Evolutionary conservation across 2,113 vertebrate species (phyloP).

Genomic region (Cepphus grylle): DNA sequence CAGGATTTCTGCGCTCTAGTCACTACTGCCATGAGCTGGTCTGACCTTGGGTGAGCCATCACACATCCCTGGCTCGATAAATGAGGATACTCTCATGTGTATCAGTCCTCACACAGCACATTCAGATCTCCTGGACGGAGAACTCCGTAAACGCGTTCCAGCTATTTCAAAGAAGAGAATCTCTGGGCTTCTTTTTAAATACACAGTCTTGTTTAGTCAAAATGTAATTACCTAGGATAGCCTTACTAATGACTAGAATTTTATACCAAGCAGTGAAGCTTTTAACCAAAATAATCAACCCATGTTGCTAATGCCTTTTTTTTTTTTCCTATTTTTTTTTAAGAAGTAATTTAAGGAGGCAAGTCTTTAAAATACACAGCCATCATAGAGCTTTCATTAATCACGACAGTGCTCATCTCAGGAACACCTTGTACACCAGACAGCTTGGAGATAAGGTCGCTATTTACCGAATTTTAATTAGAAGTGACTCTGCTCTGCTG

Average conservation of each 20-base stretch:
- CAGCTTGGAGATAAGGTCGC: background rate
- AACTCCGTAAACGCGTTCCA: background rate
- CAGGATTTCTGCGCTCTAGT: background rate
- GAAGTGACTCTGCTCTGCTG: constrained; percentile 12
- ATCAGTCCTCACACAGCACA: background rate
- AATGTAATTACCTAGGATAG: background rate
- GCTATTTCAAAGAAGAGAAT: background rate
- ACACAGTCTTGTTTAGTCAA: constrained; percentile 9
- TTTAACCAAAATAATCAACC: constrained; percentile 25
- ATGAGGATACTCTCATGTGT: background rate
- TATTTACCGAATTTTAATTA: constrained; percentile 25
- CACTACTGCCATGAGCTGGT: background rate
- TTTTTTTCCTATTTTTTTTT: background rate
- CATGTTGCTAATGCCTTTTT: fast-evolving
- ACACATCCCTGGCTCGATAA: background rate
- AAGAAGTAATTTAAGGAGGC: background rate
- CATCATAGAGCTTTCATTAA: background rate
- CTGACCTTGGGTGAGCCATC: background rate
- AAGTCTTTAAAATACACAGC: background rate
- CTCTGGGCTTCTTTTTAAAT: constrained; percentile 20
- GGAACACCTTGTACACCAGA: constrained; percentile 31
- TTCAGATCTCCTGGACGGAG: background rate
- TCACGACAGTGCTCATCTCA: background rate
- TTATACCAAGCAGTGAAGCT: background rate
- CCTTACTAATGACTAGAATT: background rate